Base-by-base conservation (phyloP, 1,140 invertebrate genomes). In the Hylaeus volcanicus region DNA sequence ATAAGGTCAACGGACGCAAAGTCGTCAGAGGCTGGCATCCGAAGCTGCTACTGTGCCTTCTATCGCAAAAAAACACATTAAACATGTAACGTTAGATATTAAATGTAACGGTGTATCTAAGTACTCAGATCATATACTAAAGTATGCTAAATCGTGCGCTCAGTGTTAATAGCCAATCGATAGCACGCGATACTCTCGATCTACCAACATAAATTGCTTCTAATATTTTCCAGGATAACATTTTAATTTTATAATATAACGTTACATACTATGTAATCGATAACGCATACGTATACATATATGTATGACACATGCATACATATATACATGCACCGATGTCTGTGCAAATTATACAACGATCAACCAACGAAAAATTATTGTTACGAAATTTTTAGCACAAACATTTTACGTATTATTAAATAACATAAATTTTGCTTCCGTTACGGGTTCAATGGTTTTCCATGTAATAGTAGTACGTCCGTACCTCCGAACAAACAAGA, bases 1-100 rank as follows among this genome's bases (percentile, higher is more conserved):
- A 93, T 74, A 93, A 84, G 82, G 92, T 93, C 79, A 93, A 88
- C 72, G 92, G 91, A 88, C 92, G 92, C 77, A 93, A 88, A 81
- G 89, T 90, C 75, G 90, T 88, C 77, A 92, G 81, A 87, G 92
- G 89, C 81, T 89, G 89, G 86, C 90, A 92, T 85, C 88, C 91
- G 79, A 92, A 92, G 87, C 91, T 92, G 90, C 92, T 93, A 89
- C 92, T 93, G 87, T 93, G 92, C 74, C 92, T 92, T 88, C 92
- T 93, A 81, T 65, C 82, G 81, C 60, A 86, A 88, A 83, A 88
- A 89, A 83, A 88, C 70, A 82, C 51, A 71, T 84, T 82, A 82
- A 82, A 78, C 45, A 74, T 79, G 45, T 79, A 79, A 60, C 60
- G 55, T 63, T 76, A 65, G 43, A n/a, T 37, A 51, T 48, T 43